Evolutionary conservation across 2,888 invertebrate species (phyloP).

Genomic region (Falcaria lacertinaria): DNA sequence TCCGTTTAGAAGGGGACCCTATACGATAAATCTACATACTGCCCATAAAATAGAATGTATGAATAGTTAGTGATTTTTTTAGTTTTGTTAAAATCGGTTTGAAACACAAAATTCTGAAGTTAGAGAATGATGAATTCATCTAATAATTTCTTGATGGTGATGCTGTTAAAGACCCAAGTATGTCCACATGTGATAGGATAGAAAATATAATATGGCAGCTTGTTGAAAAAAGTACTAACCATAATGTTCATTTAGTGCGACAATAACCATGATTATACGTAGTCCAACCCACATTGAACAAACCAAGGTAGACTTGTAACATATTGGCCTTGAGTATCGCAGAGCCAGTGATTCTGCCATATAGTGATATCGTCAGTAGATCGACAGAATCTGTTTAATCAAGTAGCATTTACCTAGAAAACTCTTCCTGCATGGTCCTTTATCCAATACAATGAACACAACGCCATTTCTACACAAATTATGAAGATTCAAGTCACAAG

Average conservation of each 20-base stretch:
- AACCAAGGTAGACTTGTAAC: slow-evolving; percentile 38
- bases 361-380: slow-evolving; percentile 5
- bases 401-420: slow-evolving; percentile 1
- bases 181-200: too few relatives aligned
- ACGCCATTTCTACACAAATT: neutral
- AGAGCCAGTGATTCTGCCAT: slow-evolving; percentile 20
- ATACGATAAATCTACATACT: too few relatives aligned
- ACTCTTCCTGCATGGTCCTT: neutral
- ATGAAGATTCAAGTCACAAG: neutral
- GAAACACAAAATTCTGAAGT: too few relatives aligned
- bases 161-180: too few relatives aligned
- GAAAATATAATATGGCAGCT: too few relatives aligned
- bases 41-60: too few relatives aligned
- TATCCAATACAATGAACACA: neutral
- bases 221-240: too few relatives aligned
- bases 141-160: too few relatives aligned
- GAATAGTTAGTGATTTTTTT: too few relatives aligned
- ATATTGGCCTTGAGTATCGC: slow-evolving; percentile 35
- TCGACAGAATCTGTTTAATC: neutral
- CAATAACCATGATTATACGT: slow-evolving; percentile 11
- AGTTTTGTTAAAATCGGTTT: too few relatives aligned
- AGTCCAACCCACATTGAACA: slow-evolving; percentile 28
- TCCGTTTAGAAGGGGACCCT: too few relatives aligned
- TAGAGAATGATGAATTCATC: too few relatives aligned
- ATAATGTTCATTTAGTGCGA: neutral